Evolutionary conservation across 2,888 invertebrate species (phyloP), one percentile per base, ranked within the genome.

Genomic region (Pristionchus japonicus): DNA sequence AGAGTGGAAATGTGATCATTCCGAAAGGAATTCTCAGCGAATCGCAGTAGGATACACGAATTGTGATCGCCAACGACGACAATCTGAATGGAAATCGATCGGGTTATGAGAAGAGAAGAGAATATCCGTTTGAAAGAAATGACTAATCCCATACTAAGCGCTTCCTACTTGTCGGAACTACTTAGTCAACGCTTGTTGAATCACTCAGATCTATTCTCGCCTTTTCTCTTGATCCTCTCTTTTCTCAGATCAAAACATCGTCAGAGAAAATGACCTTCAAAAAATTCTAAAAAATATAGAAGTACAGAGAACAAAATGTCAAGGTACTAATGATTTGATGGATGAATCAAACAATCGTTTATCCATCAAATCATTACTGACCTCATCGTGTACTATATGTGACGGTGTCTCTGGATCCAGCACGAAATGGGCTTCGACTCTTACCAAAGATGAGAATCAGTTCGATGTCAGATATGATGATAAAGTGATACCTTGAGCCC

Each of bases 311-410:
- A n/a, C n/a, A n/a, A n/a, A n/a, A n/a, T n/a, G n/a, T n/a, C n/a
- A n/a, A n/a, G n/a, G n/a, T n/a, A n/a, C n/a, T n/a, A n/a, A n/a
- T n/a, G n/a, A n/a, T n/a, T n/a, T n/a, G n/a, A n/a, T n/a, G n/a
- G n/a, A n/a, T n/a, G n/a, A n/a, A n/a, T n/a, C n/a, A 77, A 77
- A 77, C n/a, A n/a, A n/a, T n/a, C n/a, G n/a, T n/a, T n/a, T n/a
- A n/a, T n/a, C n/a, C n/a, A n/a, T n/a, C n/a, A n/a, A n/a, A 47
- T 85, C 40, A 57, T n/a, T 6, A 15, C 20, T 70, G 0, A 80
- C 95, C 49, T 89, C 89, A 90, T 95, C 94, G 89, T 95, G 95
- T 0, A 95, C 94, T 89, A 95, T 94, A 27, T 92, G 90, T 27
- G 95, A 89, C 3, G 91, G 91, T 95, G 95, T 95, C 47, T 94